phyloP scores from a whole-genome alignment of 1,140 invertebrate genomes.

The Protaetia brevitarsis region DNA sequence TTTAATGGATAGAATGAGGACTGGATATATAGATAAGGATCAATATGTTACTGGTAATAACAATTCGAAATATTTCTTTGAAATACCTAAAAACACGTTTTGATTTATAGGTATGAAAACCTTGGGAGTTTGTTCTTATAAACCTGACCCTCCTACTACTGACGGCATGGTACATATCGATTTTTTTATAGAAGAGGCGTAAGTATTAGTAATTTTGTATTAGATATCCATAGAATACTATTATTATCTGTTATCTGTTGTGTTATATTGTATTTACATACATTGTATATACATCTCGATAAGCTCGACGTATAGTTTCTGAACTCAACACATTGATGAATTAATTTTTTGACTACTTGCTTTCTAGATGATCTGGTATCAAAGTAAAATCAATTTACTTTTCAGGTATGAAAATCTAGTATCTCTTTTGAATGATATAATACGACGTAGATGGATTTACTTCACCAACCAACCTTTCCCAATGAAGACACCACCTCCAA shows the following conservation, averaged over 20 bases:
- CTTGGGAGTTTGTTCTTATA: constrained; percentile 37
- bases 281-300: too few relatives aligned
- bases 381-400: background rate
- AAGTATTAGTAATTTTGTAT: constrained; percentile 23
- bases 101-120: constrained; percentile 35
- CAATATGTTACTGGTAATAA: constrained; percentile 38
- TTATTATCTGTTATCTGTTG: too few relatives aligned
- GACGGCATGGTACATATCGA: constrained; percentile 33
- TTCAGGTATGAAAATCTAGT: constrained; percentile 9
- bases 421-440: constrained; percentile 30
- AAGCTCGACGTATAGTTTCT: too few relatives aligned
- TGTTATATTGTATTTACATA: too few relatives aligned
- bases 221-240: too few relatives aligned
- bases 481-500: constrained; percentile 12
- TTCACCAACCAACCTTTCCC: background rate
- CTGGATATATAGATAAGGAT: constrained; percentile 38
- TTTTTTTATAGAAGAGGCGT: constrained; percentile 37
- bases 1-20: constrained; percentile 42
- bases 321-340: too few relatives aligned
- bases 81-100: background rate
- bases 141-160: constrained; percentile 31
- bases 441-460: constrained; percentile 26
- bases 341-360: too few relatives aligned
- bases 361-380: too few relatives aligned
- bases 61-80: background rate